Conservation (phyloP, 2,113 vertebrate genomes). For the Anser brachyrhynchus region DNA sequence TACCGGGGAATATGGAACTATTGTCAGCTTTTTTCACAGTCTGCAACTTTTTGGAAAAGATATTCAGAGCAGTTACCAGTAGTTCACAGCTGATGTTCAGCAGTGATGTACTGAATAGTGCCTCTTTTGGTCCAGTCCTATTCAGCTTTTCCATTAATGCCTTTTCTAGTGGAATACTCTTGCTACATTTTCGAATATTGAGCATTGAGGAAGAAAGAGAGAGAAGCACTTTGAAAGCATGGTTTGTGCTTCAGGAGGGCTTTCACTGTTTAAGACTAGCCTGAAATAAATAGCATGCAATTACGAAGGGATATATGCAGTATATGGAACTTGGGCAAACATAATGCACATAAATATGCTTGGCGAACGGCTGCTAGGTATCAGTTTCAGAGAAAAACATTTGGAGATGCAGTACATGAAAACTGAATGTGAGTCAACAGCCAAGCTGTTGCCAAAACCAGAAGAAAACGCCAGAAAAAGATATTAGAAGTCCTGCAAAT, state of each 20-base stretch:
- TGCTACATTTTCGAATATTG: rapidly evolving
- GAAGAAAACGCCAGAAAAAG: not conserved
- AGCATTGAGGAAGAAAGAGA: not conserved
- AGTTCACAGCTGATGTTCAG: not conserved
- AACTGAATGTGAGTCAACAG: not conserved
- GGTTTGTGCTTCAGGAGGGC: not conserved
- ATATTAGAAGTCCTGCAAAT: not conserved
- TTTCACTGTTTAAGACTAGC: not conserved
- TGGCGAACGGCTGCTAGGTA: not conserved
- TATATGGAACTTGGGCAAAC: not conserved
- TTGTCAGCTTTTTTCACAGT: not conserved
- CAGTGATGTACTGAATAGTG: not conserved
- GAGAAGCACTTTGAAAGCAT: not conserved
- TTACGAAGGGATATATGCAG: not conserved
- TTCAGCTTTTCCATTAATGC: not conserved
- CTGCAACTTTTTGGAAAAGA: not conserved
- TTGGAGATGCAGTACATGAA: not conserved
- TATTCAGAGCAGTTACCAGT: not conserved
- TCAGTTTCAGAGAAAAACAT: not conserved
- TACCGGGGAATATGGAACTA: not conserved
- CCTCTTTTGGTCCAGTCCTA: not conserved
- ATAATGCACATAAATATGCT: not conserved
- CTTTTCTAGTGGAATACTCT: not conserved
- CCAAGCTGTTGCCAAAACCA: not conserved
- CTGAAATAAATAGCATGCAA: not conserved